Evolutionary conservation across 2,113 vertebrate species (phyloP), one percentile per base, ranked within the genome.

Genomic region (Hydrochoerus hydrochaeris): DNA sequence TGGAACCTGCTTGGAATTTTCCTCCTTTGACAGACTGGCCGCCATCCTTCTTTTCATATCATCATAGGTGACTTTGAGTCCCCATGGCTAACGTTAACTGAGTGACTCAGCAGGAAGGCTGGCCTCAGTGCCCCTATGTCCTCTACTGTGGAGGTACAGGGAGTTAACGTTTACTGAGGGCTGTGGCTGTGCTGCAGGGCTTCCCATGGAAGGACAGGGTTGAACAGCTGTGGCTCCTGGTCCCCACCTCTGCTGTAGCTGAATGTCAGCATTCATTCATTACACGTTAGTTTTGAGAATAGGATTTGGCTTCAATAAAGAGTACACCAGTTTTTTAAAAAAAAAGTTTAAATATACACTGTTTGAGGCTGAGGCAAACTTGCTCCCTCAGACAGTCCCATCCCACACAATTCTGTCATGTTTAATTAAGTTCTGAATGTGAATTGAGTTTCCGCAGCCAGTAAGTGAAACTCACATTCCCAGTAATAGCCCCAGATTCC

Each of bases 231-330:
- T 10, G 26, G 2, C 73, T 46, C 49, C 44, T 30, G 6, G 46
- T 78, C 5, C 22, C 6, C 22, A 17, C 2, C 19, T 11, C 1
- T 10, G 1, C 77, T 85, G 52, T 12, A 11, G 8, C 46, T 63
- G 1, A 0, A 32, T 0, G 3, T 28, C 44, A 9, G n/a, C 44
- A 0, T 17, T 19, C 4, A 11, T 26, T 54, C 20, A 17, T 57
- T 9, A 41, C n/a, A 30, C 28, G 35, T 35, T 30, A n/a, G 19
- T 13, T 67, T 95, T 90, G 77, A n/a, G 78, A 65, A 24, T 92
- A 65, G 49, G 24, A 85, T 44, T 65, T 88, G 46, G 20, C 84
- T 78, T 62, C 6, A 71, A 67, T 13, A 20, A 77, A 78, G 46
- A 16, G 3, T 28, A 20, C 22, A 52, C n/a, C 49, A 65, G 6